Evolutionary conservation across 2,888 invertebrate species (phyloP), one percentile per base, ranked within the genome.

Genomic region (Leptura quadrifasciata): DNA sequence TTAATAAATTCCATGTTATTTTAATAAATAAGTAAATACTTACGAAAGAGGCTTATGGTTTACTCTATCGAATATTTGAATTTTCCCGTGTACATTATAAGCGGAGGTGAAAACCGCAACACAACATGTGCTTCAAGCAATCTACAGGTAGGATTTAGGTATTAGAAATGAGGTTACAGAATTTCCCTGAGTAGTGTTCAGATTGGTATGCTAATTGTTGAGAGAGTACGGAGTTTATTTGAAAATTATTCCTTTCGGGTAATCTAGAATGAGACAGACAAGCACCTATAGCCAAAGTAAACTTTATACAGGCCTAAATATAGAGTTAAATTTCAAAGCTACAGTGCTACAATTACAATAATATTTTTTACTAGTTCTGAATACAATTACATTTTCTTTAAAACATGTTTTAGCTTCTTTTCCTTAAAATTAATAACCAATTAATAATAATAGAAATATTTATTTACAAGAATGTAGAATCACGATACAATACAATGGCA

Each of bases 141-240:
- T 68, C 74, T 74, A 74, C 74, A 74, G 67, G 74, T 74, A 31
- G 54, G 60, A 68, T 68, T 18, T 35, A 67, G 65, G 65, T 68
- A 68, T 67, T 52, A 31, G 52, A 74, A 67, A 68, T 68, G 68
- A 27, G 74, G 74, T 60, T 58, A 54, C 18, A 58, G 60, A 54
- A 67, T 65, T 73, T 73, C 64, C 27, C 31, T 52, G 64, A 72
- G 18, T 67, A 24, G 58, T 58, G 65, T 39, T 60, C 20, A 54
- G 68, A 60, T 60, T 55, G 68, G 74, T 61, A 74, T 74, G 68
- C 74, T 73, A 73, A 65, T 58, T 47, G 68, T 74, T 68, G 74
- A 68, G 68, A 52, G 60, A 52, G 74, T 47, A 17, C 18, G 18
- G 54, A 61, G 68, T 74, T 74, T 57, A 61, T 74, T 68, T 61